phyloP scores from a whole-genome alignment of 2,797 vertebrate genomes.

The Mionectes olivaceus region DNA sequence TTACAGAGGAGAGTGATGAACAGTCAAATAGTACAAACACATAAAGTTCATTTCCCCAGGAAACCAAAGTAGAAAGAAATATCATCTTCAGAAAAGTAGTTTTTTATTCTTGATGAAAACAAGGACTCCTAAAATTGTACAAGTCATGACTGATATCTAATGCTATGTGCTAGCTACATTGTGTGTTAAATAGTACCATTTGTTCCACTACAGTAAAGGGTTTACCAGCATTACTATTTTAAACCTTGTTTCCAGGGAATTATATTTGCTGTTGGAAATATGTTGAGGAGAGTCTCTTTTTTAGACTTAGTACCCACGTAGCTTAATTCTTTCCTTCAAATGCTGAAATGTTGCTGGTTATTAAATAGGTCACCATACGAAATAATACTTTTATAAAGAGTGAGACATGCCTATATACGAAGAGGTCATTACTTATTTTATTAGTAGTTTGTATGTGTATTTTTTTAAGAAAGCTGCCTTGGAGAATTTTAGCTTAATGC shows the following conservation, averaged over 20 bases:
- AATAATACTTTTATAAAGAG: background rate
- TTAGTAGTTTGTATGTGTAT: background rate
- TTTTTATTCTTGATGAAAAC: background rate
- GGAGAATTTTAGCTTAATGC: background rate
- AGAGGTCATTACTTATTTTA: background rate
- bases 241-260: background rate
- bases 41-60: background rate
- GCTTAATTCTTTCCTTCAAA: background rate
- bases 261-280: background rate
- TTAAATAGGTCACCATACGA: background rate
- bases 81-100: background rate
- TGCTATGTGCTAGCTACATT: background rate
- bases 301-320: background rate
- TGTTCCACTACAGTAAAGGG: background rate
- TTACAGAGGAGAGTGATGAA: background rate
- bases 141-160: background rate
- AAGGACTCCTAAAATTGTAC: background rate
- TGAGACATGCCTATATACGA: background rate
- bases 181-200: background rate
- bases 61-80: background rate
- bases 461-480: background rate
- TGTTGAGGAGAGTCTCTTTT: background rate
- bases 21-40: background rate
- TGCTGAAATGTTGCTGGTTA: background rate
- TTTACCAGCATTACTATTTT: slow-evolving; percentile 4